Conservation (phyloP, 2,797 vertebrate genomes). For the Bufotes viridis region DNA sequence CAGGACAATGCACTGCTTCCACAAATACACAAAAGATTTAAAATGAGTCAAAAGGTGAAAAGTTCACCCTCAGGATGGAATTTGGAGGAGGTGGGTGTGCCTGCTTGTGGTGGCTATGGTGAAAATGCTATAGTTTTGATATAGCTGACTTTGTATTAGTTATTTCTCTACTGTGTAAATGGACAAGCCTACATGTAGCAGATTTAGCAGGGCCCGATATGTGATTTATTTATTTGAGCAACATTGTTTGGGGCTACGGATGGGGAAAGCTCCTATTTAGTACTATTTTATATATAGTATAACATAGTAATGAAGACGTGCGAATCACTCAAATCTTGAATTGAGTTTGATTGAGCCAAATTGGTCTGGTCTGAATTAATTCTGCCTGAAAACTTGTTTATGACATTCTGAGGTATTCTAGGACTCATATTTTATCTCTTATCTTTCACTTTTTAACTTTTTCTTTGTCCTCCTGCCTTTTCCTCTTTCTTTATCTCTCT, state of each 20-base stretch:
- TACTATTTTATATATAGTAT: too few species aligned
- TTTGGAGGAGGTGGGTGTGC: background rate
- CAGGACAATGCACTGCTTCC: background rate
- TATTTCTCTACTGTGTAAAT: background rate
- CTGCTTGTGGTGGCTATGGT: background rate
- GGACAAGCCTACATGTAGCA: background rate
- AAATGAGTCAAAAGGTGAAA: background rate
- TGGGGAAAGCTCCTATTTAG: background rate
- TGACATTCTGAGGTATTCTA: too few species aligned
- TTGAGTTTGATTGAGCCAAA: too few species aligned
- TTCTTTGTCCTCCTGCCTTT: too few species aligned
- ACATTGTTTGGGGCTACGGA: background rate
- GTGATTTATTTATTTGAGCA: background rate
- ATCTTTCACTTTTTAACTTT: too few species aligned
- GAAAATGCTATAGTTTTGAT: background rate
- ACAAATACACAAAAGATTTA: background rate
- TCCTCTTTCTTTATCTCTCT: too few species aligned
- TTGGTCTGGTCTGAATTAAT: too few species aligned
- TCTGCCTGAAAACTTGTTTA: too few species aligned
- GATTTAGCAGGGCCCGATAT: background rate
- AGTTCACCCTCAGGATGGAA: background rate
- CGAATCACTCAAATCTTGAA: too few species aligned
- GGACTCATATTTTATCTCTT: too few species aligned
- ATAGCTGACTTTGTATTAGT: background rate
- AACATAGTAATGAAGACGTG: too few species aligned